A percentile compares a stretch with the other conserved stretches of the same genome.
Conservation (phyloP, 2,797 vertebrate species). For the Selene dorsalis region DNA sequence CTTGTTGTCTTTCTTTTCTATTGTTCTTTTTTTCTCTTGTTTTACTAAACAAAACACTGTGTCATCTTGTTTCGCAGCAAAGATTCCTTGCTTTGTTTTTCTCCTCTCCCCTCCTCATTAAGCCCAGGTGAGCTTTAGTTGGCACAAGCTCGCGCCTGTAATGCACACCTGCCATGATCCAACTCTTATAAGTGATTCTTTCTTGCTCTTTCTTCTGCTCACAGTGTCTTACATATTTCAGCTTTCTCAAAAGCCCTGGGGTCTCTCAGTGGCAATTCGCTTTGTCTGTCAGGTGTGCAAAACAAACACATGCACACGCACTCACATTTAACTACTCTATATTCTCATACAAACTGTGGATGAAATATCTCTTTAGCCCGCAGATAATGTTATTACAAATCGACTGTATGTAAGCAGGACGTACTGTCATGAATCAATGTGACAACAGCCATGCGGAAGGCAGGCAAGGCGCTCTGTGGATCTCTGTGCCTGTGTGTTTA, state of each 20-base stretch:
- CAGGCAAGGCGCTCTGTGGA: slow-evolving; percentile 32
- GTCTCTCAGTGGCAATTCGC: slow-evolving; percentile 48
- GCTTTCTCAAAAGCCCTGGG: slow-evolving; percentile 40
- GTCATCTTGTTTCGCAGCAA: slow-evolving; percentile 17
- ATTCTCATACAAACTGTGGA: slow-evolving; percentile 42
- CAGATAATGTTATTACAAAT: slow-evolving; percentile 77
- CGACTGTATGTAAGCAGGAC: slow-evolving; percentile 54
- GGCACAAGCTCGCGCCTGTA: slow-evolving; percentile 27
- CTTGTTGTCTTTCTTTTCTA: slow-evolving; percentile 30
- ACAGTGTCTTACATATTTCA: slow-evolving; percentile 21
- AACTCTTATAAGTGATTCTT: slow-evolving; percentile 9
- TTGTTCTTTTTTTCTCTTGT: slow-evolving; percentile 39
- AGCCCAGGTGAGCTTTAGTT: slow-evolving; percentile 35
- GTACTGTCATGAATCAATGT: slow-evolving; percentile 74
- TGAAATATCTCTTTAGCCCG: slow-evolving; percentile 54
- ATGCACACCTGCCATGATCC: slow-evolving; percentile 21
- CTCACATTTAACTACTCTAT: slow-evolving; percentile 29
- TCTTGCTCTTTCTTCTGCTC: slow-evolving; percentile 24
- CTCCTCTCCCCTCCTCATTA: slow-evolving; percentile 10
- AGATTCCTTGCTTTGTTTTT: slow-evolving; percentile 8
- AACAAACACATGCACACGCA: slow-evolving; percentile 25
- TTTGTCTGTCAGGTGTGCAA: slow-evolving; percentile 43
- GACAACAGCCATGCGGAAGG: slow-evolving; percentile 62
- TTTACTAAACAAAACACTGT: slow-evolving; percentile 37
- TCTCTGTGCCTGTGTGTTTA: slow-evolving; percentile 44